Evolutionary conservation across 2,797 vertebrate species (phyloP), one percentile per base, ranked within the genome.

Genomic region (Muraenolepis orangiensis): DNA sequence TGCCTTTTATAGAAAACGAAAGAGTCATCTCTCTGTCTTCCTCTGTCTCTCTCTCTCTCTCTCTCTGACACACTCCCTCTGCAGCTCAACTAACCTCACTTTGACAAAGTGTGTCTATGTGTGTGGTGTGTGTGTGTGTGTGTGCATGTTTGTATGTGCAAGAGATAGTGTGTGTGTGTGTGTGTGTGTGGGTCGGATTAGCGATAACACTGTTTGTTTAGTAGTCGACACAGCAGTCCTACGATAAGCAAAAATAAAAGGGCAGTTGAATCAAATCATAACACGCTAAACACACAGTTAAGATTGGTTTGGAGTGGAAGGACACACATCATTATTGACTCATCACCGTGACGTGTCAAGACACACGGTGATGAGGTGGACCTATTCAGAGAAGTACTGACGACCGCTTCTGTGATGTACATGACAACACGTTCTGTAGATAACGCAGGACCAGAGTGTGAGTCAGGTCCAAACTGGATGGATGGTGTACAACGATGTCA

Each of bases 1-100:
- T 83, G 77, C 88, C 84, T 71, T 86, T 90, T 69, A 85, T 85
- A 86, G 72, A 87, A 84, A 85, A 77, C 71, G 80, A 78, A 78
- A 79, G 80, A 87, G 74, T 86, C 77, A 84, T 84, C 66, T 30
- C 66, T 72, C 31, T 20, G 28, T 36, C 40, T 61, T 20, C 11
- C 32, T 36, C 80, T 76, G 75, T 31, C 72, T 71, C 71, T 31
- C 51, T n/a, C 66, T 7, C 31, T 68, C 28, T 14, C 51, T 16
- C 69, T 6, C 42, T 11, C 71, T 38, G 36, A 38, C 4, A 38
- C 36, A 38, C 4, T 40, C 12, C 38, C 38, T 40, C 16, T 11
- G 8, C 36, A 38, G 8, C 36, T 38, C 12, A 38, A 38, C 36
- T 11, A 38, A 42, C 40, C 40, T 2, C 20, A 18, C 16, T 20